phyloP scores from a whole-genome alignment of 1,140 invertebrate species.

The Euwallacea similis region DNA sequence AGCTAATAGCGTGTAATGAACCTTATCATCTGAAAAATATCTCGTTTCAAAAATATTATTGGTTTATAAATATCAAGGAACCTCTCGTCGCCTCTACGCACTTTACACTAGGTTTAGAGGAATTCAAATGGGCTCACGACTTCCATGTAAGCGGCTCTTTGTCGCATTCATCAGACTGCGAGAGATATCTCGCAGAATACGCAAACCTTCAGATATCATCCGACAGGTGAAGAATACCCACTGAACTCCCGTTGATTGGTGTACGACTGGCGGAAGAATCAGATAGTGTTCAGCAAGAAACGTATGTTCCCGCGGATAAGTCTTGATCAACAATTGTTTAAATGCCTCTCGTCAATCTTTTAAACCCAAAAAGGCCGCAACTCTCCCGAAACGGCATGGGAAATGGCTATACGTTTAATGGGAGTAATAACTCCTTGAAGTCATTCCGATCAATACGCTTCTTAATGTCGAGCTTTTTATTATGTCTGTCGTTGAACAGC shows the following conservation, averaged over 20 bases:
- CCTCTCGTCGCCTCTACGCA: not conserved
- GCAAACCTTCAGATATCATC: constrained; percentile 35
- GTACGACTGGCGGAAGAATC: constrained; percentile 34
- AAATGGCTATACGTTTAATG: constrained; percentile 28
- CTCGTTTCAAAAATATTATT: not conserved
- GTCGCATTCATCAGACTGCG: constrained; percentile 37
- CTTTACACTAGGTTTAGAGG: not conserved
- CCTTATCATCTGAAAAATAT: constrained; percentile 29
- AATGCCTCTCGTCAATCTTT: constrained; percentile 29
- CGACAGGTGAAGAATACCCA: constrained; percentile 37
- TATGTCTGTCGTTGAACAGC: too few relatives aligned
- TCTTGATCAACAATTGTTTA: constrained; percentile 36
- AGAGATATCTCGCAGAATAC: constrained; percentile 40
- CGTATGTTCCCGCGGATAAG: constrained; percentile 29
- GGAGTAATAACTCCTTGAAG: constrained; percentile 19
- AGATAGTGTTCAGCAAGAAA: constrained; percentile 34
- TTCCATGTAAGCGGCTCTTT: constrained; percentile 39
- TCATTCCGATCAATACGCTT: constrained; percentile 20
- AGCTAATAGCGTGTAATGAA: constrained; percentile 35
- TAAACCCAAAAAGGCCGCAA: constrained; percentile 14
- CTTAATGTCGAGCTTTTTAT: not conserved
- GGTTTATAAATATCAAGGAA: not conserved
- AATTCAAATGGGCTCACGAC: constrained; percentile 40
- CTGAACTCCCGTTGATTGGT: constrained; percentile 32
- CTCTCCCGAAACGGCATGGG: constrained; percentile 20